Evolutionary conservation across 2,797 vertebrate species (phyloP).

Genomic region (Rhinichthys osculus): DNA sequence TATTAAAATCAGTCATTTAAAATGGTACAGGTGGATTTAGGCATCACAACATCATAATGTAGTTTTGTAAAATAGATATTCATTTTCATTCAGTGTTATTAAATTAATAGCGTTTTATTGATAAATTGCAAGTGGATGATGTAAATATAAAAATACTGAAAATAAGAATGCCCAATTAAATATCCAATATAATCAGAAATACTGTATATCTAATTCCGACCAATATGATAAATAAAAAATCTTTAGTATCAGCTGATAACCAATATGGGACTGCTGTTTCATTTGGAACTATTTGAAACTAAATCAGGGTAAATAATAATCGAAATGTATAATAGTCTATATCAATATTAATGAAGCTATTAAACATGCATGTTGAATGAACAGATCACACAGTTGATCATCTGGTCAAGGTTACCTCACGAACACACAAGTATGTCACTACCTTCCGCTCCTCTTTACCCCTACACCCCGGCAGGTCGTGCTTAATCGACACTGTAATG

Average conservation of each 20-base stretch:
- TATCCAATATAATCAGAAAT: too few species aligned
- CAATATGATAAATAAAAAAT: background rate
- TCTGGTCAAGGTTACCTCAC: slow-evolving; percentile 6
- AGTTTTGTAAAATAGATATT: background rate
- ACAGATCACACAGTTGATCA: background rate
- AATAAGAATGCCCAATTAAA: background rate
- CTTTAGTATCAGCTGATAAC: background rate
- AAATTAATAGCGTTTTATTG: background rate
- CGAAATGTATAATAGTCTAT: background rate
- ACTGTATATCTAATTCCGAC: background rate
- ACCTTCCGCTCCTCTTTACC: background rate
- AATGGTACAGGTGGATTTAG: background rate
- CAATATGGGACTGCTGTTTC: background rate
- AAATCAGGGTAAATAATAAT: background rate
- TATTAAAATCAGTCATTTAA: background rate
- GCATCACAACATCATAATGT: background rate
- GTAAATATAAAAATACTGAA: background rate
- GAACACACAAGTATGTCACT: background rate
- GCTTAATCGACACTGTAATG: slow-evolving; percentile 71
- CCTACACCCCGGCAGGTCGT: slow-evolving; percentile 46
- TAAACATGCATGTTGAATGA: background rate
- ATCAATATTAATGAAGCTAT: slow-evolving; percentile 5
- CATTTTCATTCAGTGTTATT: background rate
- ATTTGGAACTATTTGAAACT: background rate
- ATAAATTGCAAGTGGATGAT: background rate